Conservation (phyloP, 1,140 invertebrate genomes). For the Octopus bimaculoides region DNA sequence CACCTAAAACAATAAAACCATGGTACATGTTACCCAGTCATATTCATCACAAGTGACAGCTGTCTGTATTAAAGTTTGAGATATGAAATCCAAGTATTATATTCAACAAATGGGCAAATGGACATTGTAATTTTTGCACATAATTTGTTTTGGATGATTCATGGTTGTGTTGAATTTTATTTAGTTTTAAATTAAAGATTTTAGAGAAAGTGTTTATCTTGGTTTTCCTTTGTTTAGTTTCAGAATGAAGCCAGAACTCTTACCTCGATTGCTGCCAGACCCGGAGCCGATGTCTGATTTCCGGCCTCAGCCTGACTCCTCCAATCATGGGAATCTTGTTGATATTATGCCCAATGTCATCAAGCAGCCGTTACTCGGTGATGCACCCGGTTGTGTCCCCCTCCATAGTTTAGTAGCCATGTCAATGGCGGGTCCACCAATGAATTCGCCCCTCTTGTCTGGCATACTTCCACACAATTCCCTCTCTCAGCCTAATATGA, state of each 20-base stretch:
- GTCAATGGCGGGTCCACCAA: background rate
- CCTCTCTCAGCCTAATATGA: background rate
- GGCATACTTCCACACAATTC: background rate
- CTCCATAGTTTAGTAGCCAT: background rate
- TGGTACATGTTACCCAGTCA: too few species aligned
- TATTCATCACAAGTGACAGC: too few species aligned
- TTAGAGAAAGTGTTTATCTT: too few species aligned
- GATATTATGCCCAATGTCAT: background rate
- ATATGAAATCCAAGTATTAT: too few species aligned
- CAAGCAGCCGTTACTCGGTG: background rate
- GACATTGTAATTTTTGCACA: too few species aligned
- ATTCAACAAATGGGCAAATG: too few species aligned
- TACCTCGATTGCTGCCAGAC: background rate
- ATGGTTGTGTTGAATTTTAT: too few species aligned
- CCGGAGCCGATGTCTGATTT: background rate
- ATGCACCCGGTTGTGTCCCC: background rate
- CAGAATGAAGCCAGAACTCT: conserved; percentile 4
- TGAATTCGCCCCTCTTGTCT: background rate
- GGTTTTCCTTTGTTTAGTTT: background rate
- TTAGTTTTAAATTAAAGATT: too few species aligned
- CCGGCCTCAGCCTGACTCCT: background rate
- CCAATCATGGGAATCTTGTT: background rate
- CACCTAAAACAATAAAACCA: too few species aligned
- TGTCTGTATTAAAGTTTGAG: too few species aligned
- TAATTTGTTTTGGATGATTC: too few species aligned